phyloP scores from a whole-genome alignment of 2,888 invertebrate species.

The Dolichomitus sp. region DNA sequence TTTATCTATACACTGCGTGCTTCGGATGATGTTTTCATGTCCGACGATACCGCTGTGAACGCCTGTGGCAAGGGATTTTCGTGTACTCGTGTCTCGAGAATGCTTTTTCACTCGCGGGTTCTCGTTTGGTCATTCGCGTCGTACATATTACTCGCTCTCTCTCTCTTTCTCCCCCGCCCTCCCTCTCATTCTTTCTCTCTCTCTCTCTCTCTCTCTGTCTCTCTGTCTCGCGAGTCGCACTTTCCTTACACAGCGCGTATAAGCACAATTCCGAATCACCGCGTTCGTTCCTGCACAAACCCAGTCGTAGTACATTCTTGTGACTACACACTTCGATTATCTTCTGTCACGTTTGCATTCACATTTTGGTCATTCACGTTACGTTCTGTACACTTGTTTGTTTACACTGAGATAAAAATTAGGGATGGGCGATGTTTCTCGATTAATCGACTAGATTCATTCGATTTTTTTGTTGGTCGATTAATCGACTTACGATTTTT shows the following conservation, averaged over 20 bases:
- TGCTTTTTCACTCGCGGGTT: neutral
- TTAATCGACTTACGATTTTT: too few relatives aligned
- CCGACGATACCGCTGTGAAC: constrained; percentile 58
- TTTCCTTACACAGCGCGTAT: neutral
- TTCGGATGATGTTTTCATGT: constrained; percentile 68
- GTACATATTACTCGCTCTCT: constrained; percentile 12
- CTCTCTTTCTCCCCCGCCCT: constrained; percentile 2
- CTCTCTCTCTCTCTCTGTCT: neutral
- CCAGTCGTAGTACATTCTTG: neutral
- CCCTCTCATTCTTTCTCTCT: too few relatives aligned
- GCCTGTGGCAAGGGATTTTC: constrained; percentile 56
- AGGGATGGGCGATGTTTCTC: too few relatives aligned
- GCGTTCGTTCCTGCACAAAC: neutral
- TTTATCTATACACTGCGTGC: constrained; percentile 50
- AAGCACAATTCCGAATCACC: neutral
- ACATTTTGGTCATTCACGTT: too few relatives aligned
- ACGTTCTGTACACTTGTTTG: too few relatives aligned
- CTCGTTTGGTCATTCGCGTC: constrained; percentile 7
- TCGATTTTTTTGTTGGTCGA: too few relatives aligned
- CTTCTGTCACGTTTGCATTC: neutral
- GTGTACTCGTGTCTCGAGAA: constrained; percentile 38
- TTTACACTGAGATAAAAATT: neutral
- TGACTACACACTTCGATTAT: constrained; percentile 1
- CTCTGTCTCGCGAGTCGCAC: neutral
- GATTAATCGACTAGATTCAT: too few relatives aligned